Percentiles rank a stretch among this genome's conserved stretches.
Conservation (phyloP, 2,888 invertebrate genomes). For the Notodonta dromedarius region DNA sequence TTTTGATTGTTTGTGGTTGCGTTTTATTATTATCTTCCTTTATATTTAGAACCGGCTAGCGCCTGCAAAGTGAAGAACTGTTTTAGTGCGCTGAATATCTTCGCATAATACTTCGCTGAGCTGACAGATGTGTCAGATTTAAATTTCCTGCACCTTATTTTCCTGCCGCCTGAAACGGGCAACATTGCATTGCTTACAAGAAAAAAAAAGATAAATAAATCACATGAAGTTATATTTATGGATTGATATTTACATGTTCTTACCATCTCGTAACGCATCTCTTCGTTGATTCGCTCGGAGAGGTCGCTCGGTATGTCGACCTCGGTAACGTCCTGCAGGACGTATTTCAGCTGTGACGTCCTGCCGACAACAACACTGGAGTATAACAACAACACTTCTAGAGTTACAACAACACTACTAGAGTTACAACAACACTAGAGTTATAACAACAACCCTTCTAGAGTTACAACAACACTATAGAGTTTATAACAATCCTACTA, state of each 20-base stretch:
- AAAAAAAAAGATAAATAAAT: constrained; percentile 51
- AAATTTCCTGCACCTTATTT: constrained; percentile 78
- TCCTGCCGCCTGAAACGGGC: constrained; percentile 79
- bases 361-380: constrained; percentile 65
- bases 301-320: constrained; percentile 96
- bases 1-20: constrained; percentile 26
- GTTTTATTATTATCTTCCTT: constrained; percentile 65
- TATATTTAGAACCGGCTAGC: constrained; percentile 76
- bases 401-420: not conserved
- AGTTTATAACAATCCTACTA: no score
- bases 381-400: not conserved
- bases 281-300: constrained; percentile 94
- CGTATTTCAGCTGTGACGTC: constrained; percentile 92
- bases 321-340: constrained; percentile 95
- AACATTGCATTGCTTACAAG: constrained; percentile 57
- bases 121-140: constrained; percentile 76
- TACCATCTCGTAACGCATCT: constrained; percentile 96
- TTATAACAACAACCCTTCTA: no score
- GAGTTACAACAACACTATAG: no score
- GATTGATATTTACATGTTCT: constrained; percentile 82
- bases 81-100: constrained; percentile 80
- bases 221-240: constrained; percentile 27
- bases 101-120: constrained; percentile 76
- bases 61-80: constrained; percentile 82
- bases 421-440: not conserved